Evolutionary conservation across 2,113 vertebrate species (phyloP).

Genomic region (Gallinago media): DNA sequence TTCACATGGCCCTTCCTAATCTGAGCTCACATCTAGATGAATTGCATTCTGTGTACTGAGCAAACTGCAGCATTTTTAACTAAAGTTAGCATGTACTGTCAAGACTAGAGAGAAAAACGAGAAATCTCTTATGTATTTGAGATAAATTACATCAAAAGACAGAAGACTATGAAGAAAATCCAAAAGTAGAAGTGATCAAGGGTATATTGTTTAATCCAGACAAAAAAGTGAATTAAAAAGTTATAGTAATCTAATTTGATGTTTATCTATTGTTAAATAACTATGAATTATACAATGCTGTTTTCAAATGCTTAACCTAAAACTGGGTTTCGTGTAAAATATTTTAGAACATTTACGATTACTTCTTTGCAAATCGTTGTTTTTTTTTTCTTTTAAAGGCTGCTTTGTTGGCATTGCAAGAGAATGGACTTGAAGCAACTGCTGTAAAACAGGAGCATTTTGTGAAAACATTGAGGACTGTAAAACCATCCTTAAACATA

Average conservation of each 20-base stretch:
- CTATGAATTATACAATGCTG: not conserved
- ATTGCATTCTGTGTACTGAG: not conserved
- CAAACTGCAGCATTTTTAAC: not conserved
- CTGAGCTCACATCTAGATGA: not conserved
- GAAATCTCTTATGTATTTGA: not conserved
- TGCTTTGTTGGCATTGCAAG: slow-evolving; percentile 87
- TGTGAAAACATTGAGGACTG: slow-evolving; percentile 74
- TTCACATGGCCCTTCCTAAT: not conserved
- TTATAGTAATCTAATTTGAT: not conserved
- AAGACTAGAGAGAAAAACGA: not conserved
- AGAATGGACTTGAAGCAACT: slow-evolving; percentile 84
- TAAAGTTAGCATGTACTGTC: not conserved
- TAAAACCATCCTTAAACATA: slow-evolving; percentile 84
- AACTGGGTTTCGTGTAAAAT: not conserved
- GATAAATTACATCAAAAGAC: not conserved
- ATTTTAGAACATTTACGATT: not conserved
- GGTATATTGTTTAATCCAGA: not conserved
- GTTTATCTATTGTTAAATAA: not conserved
- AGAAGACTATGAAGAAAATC: not conserved
- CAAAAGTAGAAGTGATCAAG: not conserved
- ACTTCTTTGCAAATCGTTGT: not conserved
- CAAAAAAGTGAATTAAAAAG: not conserved
- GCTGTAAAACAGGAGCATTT: slow-evolving; percentile 84
- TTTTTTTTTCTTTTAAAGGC: slow-evolving; percentile 79
- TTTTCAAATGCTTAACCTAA: not conserved